Conservation (phyloP, 2,888 invertebrate genomes). For the Miltochrista miniata region DNA sequence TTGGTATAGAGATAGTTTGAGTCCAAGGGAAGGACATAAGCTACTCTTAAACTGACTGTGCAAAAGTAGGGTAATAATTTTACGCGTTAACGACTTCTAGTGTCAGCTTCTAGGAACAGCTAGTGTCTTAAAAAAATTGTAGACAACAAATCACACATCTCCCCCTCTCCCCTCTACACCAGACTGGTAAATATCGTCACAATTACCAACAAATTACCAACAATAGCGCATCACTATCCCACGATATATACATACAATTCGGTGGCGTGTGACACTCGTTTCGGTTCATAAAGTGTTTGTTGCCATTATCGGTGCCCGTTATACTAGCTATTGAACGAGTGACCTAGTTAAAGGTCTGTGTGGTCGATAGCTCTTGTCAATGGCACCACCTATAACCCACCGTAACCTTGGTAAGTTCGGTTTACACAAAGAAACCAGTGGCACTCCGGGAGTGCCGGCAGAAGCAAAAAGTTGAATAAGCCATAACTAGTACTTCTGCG, state of each 20-base stretch:
- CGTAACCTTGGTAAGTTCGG: neutral
- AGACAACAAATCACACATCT: too few species aligned
- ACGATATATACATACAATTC: slow-evolving; percentile 40
- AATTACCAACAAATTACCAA: slow-evolving; percentile 15
- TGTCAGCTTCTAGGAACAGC: too few species aligned
- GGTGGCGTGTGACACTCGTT: slow-evolving; percentile 47
- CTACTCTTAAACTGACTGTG: too few species aligned
- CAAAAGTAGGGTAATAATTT: too few species aligned
- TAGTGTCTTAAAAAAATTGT: too few species aligned
- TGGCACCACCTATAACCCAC: slow-evolving; percentile 11
- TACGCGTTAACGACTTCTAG: too few species aligned
- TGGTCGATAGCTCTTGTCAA: slow-evolving; percentile 28
- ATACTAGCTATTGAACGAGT: slow-evolving; percentile 43
- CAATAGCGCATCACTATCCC: slow-evolving; percentile 34
- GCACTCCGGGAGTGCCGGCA: too few species aligned
- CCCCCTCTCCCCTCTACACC: neutral
- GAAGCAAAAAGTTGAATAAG: too few species aligned
- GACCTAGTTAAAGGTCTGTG: slow-evolving; percentile 47
- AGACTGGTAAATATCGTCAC: slow-evolving; percentile 8
- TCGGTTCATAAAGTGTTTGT: slow-evolving; percentile 55
- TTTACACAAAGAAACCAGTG: neutral
- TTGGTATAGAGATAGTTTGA: too few species aligned
- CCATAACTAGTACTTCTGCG: too few species aligned
- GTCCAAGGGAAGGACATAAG: too few species aligned
- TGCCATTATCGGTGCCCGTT: slow-evolving; percentile 55